phyloP scores from a whole-genome alignment of 1,140 invertebrate species.

The Medauroidea extradentata region DNA sequence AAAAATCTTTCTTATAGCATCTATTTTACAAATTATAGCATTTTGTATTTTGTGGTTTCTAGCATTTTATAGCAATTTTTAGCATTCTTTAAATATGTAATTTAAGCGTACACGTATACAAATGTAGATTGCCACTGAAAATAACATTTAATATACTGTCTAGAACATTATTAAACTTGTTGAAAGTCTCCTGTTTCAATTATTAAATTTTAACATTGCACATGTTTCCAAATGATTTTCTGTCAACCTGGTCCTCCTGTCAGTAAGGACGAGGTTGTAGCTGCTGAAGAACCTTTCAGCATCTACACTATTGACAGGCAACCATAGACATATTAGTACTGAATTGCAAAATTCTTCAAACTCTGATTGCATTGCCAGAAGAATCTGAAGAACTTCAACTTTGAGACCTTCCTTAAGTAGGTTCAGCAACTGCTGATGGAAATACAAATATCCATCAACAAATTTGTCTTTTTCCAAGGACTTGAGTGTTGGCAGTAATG shows the following conservation, averaged over 20 bases:
- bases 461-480: neutral
- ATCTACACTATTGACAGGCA: slow-evolving; percentile 5
- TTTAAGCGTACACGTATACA: neutral
- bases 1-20: neutral
- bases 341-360: neutral
- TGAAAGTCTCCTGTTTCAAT: neutral
- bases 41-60: neutral
- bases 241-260: neutral
- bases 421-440: slow-evolving; percentile 1
- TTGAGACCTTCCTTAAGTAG: neutral
- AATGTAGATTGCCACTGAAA: neutral
- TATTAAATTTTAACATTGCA: slow-evolving; percentile 1
- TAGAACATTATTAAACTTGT: neutral
- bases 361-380: neutral
- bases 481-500: neutral
- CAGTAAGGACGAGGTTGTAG: slow-evolving; percentile 1
- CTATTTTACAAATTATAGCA: neutral
- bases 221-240: neutral
- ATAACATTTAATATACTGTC: neutral
- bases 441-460: slow-evolving; percentile 4
- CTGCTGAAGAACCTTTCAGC: slow-evolving; percentile 6
- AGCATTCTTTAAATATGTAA: neutral
- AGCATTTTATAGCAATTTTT: neutral
- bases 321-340: neutral
- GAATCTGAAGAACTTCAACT: neutral